phyloP scores from a whole-genome alignment of 2,888 invertebrate species.

The Heliconius charithonia region DNA sequence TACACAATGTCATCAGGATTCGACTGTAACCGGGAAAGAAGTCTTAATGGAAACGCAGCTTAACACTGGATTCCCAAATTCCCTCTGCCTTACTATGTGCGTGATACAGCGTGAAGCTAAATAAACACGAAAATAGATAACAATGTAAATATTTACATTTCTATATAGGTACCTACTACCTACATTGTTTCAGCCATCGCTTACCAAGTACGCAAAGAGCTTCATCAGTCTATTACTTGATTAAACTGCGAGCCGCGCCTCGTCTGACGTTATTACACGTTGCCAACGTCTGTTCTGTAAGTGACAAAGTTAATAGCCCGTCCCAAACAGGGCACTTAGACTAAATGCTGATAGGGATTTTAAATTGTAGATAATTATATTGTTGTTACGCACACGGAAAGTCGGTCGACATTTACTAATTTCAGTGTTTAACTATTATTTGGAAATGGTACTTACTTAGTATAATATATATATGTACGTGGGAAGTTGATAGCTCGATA shows the following conservation, averaged over 20 bases:
- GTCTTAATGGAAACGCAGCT: no score
- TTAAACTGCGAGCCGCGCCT: constrained; percentile 46
- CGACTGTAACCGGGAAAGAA: no score
- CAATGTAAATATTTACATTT: neutral
- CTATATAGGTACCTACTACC: neutral
- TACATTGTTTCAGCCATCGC: constrained; percentile 14
- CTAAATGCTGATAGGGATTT: constrained; percentile 24
- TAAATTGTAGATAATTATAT: constrained; percentile 21
- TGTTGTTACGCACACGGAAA: neutral
- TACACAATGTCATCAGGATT: no score
- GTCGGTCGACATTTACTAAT: neutral
- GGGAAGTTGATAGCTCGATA: neutral
- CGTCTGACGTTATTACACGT: constrained; percentile 36
- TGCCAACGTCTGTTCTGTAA: constrained; percentile 41
- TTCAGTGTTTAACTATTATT: neutral
- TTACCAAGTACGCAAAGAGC: constrained; percentile 18
- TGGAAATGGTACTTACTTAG: neutral
- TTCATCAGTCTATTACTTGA: constrained; percentile 48
- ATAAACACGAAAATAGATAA: neutral
- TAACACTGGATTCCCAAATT: no score
- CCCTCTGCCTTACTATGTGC: no score
- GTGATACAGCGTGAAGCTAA: no score
- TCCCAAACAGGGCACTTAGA: constrained; percentile 32
- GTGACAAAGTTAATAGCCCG: constrained; percentile 41
- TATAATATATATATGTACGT: no score